A percentile compares a stretch with the other conserved stretches of the same genome.
phyloP scores from a whole-genome alignment of 2,888 invertebrate species.

The Scaptomyza caliginosa region DNA sequence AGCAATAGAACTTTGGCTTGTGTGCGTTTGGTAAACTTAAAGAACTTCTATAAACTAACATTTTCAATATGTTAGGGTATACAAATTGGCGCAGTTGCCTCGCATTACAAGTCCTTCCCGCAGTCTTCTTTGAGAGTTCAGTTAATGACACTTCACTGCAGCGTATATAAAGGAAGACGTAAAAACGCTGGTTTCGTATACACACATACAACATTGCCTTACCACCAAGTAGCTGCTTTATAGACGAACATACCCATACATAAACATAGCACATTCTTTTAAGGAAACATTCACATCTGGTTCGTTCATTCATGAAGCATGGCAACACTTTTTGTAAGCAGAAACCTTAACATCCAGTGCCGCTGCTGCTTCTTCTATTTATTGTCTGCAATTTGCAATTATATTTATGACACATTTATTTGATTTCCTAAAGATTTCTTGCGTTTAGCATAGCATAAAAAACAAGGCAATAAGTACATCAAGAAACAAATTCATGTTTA shows the following conservation, averaged over 20 bases:
- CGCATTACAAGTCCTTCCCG: slow-evolving; percentile 7
- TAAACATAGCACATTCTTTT: slow-evolving; percentile 25
- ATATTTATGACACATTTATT: slow-evolving; percentile 76
- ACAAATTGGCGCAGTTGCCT: background rate
- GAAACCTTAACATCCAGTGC: background rate
- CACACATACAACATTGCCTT: slow-evolving; percentile 31
- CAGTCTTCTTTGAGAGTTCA: slow-evolving; percentile 29
- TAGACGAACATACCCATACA: too few relatives aligned
- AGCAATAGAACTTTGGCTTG: too few relatives aligned
- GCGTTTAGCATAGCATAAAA: slow-evolving; percentile 62
- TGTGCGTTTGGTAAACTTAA: too few relatives aligned
- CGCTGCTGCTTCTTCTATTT: slow-evolving; percentile 14
- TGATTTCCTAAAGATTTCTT: slow-evolving; percentile 71
- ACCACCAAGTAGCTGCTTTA: slow-evolving; percentile 30
- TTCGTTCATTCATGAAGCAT: slow-evolving; percentile 3
- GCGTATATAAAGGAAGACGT: slow-evolving; percentile 33
- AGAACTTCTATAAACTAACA: too few relatives aligned
- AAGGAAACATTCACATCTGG: background rate
- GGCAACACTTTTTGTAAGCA: slow-evolving; percentile 25
- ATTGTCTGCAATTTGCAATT: slow-evolving; percentile 57
- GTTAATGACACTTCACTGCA: slow-evolving; percentile 54
- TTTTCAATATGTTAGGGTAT: slow-evolving; percentile 28
- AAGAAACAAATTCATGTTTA: background rate
- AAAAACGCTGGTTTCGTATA: slow-evolving; percentile 23
- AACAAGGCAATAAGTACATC: slow-evolving; percentile 9